These are phyloP conservation scores for Phoxinus dragarum DNA, from an alignment of 2,797 vertebrate species.

Conservation along the genomic window DNA sequence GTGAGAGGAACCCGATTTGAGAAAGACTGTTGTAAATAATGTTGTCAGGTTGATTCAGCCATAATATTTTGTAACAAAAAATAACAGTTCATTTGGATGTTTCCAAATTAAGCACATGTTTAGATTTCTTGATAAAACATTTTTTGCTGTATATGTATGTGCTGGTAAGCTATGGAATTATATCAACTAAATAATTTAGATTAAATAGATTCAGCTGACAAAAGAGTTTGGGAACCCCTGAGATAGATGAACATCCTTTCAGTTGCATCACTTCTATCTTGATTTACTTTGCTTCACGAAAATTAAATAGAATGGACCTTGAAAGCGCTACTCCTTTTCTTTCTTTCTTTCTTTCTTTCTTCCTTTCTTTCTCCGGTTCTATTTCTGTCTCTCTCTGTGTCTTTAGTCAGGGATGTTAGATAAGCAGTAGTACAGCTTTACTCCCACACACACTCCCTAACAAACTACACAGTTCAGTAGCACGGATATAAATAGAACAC, in stretches of 20 bases:
- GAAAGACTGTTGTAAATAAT: slow-evolving; percentile 12
- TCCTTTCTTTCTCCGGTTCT: slow-evolving; percentile 2
- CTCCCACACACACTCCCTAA: slow-evolving; percentile 50
- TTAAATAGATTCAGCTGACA: background rate
- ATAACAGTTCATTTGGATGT: background rate
- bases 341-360: background rate
- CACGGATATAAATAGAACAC: slow-evolving; percentile 54
- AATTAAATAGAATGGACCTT: slow-evolving; percentile 6
- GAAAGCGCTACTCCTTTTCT: slow-evolving; percentile 6
- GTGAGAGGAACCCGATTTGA: background rate
- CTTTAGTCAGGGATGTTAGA: slow-evolving; percentile 47
- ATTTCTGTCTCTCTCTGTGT: slow-evolving; percentile 32
- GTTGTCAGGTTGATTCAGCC: background rate
- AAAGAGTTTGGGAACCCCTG: slow-evolving; percentile 10
- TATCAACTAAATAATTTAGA: background rate
- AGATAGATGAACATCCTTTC: background rate
- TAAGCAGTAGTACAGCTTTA: slow-evolving; percentile 51
- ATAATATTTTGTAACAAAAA: background rate
- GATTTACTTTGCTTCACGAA: background rate
- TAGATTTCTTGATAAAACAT: background rate
- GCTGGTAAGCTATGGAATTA: background rate
- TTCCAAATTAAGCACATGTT: background rate
- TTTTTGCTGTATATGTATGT: background rate
- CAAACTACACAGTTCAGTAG: slow-evolving; percentile 55
- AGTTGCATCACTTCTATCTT: slow-evolving; percentile 8